These are phyloP conservation scores for Hirtodrosophila trivittata DNA, from an alignment of 2,888 invertebrate species.

Conservation along the genomic window DNA sequence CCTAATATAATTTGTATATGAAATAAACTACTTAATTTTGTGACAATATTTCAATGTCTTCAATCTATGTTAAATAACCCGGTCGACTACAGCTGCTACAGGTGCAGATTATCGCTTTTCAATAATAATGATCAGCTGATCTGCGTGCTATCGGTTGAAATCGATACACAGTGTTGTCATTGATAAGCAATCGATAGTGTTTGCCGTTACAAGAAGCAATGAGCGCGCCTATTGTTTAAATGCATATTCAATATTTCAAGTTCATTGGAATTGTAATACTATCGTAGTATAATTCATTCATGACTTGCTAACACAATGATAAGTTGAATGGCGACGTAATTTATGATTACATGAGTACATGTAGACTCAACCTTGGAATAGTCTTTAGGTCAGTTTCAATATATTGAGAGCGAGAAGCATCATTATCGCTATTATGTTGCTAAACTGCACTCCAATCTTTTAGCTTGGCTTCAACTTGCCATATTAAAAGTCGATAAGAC, in stretches of 20 bases:
- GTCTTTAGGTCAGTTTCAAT: conserved; percentile 47
- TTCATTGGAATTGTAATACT: conserved; percentile 23
- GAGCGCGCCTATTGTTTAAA: conserved; percentile 25
- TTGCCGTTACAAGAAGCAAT: conserved; percentile 44
- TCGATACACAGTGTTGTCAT: conserved; percentile 22
- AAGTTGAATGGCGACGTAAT: conserved; percentile 42
- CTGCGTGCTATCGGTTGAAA: conserved; percentile 19
- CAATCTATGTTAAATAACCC: conserved; percentile 4
- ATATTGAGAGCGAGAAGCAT: conserved; percentile 34
- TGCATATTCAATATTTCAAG: conserved; percentile 2
- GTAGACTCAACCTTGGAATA: conserved; percentile 28
- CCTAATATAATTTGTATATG: too few species aligned
- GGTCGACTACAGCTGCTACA: background rate
- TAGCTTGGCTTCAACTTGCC: conserved; percentile 65
- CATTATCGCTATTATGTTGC: conserved; percentile 46
- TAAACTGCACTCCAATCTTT: conserved; percentile 33
- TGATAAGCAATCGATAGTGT: conserved; percentile 26
- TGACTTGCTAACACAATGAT: conserved; percentile 27
- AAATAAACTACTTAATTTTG: background rate
- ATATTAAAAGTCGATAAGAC: conserved; percentile 57
- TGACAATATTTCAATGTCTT: too few species aligned
- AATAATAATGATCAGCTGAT: conserved; percentile 30
- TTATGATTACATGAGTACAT: background rate
- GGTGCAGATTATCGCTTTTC: background rate
- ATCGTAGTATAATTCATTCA: conserved; percentile 30